These are phyloP conservation scores for Dorcus hopei DNA, from an alignment of 2,888 invertebrate genomes.

Conservation along the genomic window DNA sequence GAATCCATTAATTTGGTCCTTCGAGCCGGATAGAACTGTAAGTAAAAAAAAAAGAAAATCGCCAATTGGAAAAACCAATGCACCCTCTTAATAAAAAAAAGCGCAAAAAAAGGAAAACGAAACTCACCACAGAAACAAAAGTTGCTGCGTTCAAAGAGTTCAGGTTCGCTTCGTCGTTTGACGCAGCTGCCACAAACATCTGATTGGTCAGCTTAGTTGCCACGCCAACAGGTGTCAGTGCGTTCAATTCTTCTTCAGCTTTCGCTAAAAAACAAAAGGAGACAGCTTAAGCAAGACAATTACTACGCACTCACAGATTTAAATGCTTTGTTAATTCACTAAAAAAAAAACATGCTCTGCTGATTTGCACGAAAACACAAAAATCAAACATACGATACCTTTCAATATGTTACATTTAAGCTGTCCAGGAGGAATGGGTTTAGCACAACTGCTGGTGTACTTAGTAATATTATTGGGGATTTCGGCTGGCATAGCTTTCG, in stretches of 20 bases:
- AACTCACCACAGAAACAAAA: conserved; percentile 73
- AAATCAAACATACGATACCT: conserved; percentile 58
- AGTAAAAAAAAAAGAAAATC: no score
- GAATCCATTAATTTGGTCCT: no score
- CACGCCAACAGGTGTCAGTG: conserved; percentile 28
- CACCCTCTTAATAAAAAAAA: no score
- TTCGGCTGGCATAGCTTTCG: conserved; percentile 43
- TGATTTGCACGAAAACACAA: conserved; percentile 28
- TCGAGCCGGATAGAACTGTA: no score
- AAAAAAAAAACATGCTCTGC: conserved; percentile 35
- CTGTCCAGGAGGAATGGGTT: conserved; percentile 83
- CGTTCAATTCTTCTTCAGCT: conserved; percentile 59
- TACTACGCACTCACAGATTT: conserved; percentile 43
- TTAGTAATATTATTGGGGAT: conserved; percentile 47
- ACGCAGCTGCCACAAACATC: conserved; percentile 54
- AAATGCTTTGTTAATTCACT: no score
- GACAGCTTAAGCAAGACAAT: neutral
- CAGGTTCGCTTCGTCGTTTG: conserved; percentile 46
- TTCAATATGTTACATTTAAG: conserved; percentile 94
- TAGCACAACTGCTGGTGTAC: conserved; percentile 39
- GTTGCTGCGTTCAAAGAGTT: conserved; percentile 61
- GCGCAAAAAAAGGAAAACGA: conserved; percentile 17
- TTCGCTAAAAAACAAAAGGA: conserved; percentile 52
- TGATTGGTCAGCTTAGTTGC: conserved; percentile 57
- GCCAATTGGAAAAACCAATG: no score